Conservation (phyloP, 1,140 invertebrate genomes). For the Thaumatotibia leucotreta region DNA sequence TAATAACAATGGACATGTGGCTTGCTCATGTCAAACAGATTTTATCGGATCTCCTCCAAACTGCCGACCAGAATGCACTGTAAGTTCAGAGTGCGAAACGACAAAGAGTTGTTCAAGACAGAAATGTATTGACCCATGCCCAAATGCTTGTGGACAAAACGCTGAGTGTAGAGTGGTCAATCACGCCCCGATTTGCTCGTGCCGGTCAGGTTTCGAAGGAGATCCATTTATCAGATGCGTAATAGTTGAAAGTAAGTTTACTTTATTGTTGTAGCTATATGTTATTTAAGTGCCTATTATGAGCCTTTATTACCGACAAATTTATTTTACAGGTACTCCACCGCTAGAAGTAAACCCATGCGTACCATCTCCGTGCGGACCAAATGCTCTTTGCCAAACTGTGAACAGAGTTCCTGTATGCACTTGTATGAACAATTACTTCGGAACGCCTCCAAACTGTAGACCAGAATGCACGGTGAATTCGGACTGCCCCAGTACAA, state of each 20-base stretch:
- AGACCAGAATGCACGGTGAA: slow-evolving; percentile 85
- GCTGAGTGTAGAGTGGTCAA: slow-evolving; percentile 85
- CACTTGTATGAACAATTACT: slow-evolving; percentile 82
- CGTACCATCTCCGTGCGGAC: slow-evolving; percentile 84
- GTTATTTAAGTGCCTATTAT: too few species aligned
- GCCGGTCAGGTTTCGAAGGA: slow-evolving; percentile 77
- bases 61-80: slow-evolving; percentile 86
- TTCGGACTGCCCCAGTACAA: slow-evolving; percentile 82
- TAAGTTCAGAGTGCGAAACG: slow-evolving; percentile 87
- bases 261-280: slow-evolving; percentile 59
- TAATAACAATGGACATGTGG: slow-evolving; percentile 78
- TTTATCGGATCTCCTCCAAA: slow-evolving; percentile 80
- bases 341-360: slow-evolving; percentile 78
- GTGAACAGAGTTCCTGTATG: slow-evolving; percentile 80
- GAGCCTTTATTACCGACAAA: too few species aligned
- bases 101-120: slow-evolving; percentile 86
- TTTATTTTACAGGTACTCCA: slow-evolving; percentile 35
- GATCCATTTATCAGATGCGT: slow-evolving; percentile 81
- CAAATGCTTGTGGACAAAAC: slow-evolving; percentile 84
- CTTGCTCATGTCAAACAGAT: slow-evolving; percentile 79
- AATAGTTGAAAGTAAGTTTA: slow-evolving; percentile 53
- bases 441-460: slow-evolving; percentile 85
- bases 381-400: slow-evolving; percentile 83
- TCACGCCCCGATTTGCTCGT: slow-evolving; percentile 86
- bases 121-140: slow-evolving; percentile 82